These are phyloP conservation scores for Astyanax mexicanus DNA, from an alignment of 2,797 vertebrate genomes.

Conservation along the genomic window DNA sequence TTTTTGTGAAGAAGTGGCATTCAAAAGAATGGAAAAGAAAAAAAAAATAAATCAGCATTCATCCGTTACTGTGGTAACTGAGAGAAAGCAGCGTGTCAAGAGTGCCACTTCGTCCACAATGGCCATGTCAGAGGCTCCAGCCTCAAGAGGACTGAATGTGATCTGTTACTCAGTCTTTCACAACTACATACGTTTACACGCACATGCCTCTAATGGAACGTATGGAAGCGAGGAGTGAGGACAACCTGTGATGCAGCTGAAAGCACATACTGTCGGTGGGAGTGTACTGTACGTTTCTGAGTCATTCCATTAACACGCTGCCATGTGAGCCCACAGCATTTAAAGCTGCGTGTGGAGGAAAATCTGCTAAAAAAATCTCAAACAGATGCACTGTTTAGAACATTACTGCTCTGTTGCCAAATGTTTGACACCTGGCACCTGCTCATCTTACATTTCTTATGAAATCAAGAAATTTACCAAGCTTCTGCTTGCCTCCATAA, in stretches of 20 bases:
- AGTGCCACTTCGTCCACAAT: conserved; percentile 41
- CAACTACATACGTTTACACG: conserved; percentile 1
- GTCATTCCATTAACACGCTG: no score
- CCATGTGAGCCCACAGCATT: no score
- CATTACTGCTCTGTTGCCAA: no score
- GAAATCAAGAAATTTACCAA: no score
- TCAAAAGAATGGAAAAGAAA: conserved; percentile 35
- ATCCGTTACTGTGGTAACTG: conserved; percentile 47
- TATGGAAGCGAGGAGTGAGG: background rate
- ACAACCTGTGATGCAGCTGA: background rate
- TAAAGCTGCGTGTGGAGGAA: no score
- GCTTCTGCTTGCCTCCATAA: no score
- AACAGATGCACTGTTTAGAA: no score
- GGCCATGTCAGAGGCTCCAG: conserved; percentile 41
- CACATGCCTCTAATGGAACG: background rate
- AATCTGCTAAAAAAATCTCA: no score
- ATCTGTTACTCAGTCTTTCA: conserved; percentile 1
- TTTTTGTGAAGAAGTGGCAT: conserved; percentile 30
- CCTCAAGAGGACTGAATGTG: conserved; percentile 31
- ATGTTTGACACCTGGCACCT: no score
- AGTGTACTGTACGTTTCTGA: no score
- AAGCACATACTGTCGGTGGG: background rate
- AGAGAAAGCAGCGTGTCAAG: conserved; percentile 43
- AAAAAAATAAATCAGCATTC: conserved; percentile 44
- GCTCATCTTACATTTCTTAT: no score